Conservation (phyloP, 2,797 vertebrate species). For the Bradypus variegatus region DNA sequence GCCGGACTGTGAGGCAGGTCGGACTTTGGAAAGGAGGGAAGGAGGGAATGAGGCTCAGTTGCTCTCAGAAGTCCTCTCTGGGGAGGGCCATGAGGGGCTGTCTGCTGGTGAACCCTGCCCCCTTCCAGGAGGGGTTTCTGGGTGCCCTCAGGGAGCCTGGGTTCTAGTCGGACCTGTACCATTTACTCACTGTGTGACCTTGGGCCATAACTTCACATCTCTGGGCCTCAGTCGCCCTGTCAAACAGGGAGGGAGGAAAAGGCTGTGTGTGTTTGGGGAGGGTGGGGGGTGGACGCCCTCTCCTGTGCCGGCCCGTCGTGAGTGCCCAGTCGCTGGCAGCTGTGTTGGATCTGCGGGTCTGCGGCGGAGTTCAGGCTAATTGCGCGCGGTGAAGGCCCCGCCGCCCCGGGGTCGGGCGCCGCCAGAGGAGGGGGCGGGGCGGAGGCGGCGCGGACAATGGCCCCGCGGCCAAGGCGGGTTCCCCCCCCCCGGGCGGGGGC, state of each 20-base stretch:
- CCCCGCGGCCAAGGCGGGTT: background rate
- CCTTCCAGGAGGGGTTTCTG: background rate
- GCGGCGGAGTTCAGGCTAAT: background rate
- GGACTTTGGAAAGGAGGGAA: background rate
- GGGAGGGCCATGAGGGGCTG: background rate
- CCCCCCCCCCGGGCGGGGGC: background rate
- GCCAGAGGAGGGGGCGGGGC: background rate
- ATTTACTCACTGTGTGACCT: background rate
- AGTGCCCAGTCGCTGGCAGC: background rate
- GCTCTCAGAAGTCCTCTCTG: background rate
- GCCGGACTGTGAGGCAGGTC: no score
- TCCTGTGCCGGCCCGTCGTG: background rate
- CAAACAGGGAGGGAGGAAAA: background rate
- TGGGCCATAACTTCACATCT: background rate
- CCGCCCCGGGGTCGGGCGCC: fast-evolving
- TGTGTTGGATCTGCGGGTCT: background rate
- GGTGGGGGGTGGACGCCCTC: conserved; percentile 1
- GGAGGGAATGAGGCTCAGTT: background rate
- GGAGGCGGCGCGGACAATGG: background rate
- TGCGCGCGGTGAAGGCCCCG: background rate
- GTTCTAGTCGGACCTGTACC: background rate
- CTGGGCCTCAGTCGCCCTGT: background rate
- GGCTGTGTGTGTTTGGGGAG: no score
- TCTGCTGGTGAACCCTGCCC: background rate
- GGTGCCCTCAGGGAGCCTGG: background rate